Percentiles rank a stretch among this genome's conserved stretches.
phyloP scores from a whole-genome alignment of 2,797 vertebrate species.

The Sebastes trivittatus region DNA sequence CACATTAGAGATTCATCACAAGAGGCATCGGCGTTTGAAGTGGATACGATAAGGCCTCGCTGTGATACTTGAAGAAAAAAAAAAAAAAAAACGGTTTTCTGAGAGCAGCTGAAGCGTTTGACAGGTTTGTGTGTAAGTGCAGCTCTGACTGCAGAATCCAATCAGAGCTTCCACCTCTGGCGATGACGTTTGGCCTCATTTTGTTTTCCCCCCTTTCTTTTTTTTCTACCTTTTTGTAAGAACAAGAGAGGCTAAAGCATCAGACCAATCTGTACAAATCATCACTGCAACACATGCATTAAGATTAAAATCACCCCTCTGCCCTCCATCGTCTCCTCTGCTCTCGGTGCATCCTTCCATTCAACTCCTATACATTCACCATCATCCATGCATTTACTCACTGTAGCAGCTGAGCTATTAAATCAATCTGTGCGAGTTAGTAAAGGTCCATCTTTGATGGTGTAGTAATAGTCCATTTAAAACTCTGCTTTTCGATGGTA shows the following conservation, averaged over 20 bases:
- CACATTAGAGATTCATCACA: conserved; percentile 69
- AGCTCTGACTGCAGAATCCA: conserved; percentile 47
- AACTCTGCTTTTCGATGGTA: background rate
- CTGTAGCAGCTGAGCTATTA: background rate
- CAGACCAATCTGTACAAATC: conserved; percentile 8
- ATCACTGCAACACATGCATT: conserved; percentile 9
- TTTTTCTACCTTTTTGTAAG: background rate
- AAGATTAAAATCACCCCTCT: background rate
- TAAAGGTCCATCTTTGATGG: background rate
- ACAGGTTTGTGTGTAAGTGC: conserved; percentile 43
- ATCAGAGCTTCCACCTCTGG: conserved; percentile 43
- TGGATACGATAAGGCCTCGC: conserved; percentile 62
- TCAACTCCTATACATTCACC: background rate
- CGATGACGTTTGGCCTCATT: conserved; percentile 50
- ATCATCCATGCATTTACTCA: background rate
- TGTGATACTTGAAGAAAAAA: conserved; percentile 49
- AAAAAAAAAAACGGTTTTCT: conserved; percentile 8
- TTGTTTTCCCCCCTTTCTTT: background rate
- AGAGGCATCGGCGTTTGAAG: conserved; percentile 65
- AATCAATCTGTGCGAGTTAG: background rate
- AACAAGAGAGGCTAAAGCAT: background rate
- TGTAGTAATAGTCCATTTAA: background rate
- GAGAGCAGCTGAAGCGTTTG: conserved; percentile 57
- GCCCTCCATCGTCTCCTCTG: conserved; percentile 8
- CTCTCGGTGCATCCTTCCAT: conserved; percentile 23